A percentile compares a stretch with the other conserved stretches of the same genome.
These are phyloP conservation scores for Mormyrus lacerda DNA, from an alignment of 2,113 vertebrate species.

Conservation along the genomic window DNA sequence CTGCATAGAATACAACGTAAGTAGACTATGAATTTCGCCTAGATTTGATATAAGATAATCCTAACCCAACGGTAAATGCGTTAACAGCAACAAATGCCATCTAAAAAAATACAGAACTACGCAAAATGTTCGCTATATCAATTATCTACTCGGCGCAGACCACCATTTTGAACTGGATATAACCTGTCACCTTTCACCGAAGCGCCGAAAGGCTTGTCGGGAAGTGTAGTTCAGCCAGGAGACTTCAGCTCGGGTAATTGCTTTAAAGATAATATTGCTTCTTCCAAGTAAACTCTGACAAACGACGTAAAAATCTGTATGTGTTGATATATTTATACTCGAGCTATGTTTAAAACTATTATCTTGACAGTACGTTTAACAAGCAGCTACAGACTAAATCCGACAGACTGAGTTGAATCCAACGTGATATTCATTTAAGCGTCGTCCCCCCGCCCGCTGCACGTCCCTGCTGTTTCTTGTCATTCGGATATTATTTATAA, in stretches of 20 bases:
- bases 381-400: not conserved
- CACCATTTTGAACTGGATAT: not conserved
- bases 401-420: not conserved
- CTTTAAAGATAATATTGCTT: not conserved
- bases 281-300: not conserved
- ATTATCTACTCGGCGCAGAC: not conserved
- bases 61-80: not conserved
- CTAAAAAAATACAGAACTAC: not conserved
- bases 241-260: not conserved
- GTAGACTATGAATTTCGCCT: not conserved
- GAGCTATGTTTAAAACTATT: not conserved
- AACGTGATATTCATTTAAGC: not conserved
- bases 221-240: not conserved
- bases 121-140: not conserved
- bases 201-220: not conserved
- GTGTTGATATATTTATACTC: not conserved
- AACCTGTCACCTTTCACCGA: not conserved
- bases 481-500: not conserved
- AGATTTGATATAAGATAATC: not conserved
- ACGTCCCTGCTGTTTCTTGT: not conserved
- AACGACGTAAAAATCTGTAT: not conserved
- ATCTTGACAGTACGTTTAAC: not conserved
- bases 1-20: not conserved
- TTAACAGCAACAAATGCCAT: not conserved
- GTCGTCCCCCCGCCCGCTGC: not conserved